Evolutionary conservation across 35 echinoderm and acorn worm species (phyloP), one percentile per base, ranked within the genome.

Genomic region (Ophioderma brevispina): DNA sequence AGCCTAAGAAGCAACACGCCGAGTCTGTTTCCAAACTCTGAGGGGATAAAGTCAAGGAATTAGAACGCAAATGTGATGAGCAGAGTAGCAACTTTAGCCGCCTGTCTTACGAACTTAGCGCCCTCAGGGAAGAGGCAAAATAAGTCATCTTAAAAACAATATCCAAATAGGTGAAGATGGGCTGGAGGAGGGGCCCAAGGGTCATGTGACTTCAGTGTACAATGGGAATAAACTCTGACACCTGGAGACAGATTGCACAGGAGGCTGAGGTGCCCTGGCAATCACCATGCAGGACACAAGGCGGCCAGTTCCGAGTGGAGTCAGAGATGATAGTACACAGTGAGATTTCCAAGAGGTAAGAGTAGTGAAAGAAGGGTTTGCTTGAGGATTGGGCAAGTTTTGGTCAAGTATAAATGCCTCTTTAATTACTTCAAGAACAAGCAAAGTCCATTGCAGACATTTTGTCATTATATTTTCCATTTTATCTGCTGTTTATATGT

Each of bases 21-120:
- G 90, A 92, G 34, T 92, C 94, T 3, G 97, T 99, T 14, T 89
- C 92, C 35, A 85, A 87, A 35, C 91, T 99, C 49, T n/a, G n/a
- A n/a, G 97, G 92, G 50, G 81, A 79, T 75, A 99, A 99, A 89
- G 97, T 99, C 41, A 86, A 90, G 46, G 81, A 99, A 33, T 80
- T 99, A 40, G 97, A 99, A 88, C 83, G 79, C 81, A 92, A 95
- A 82, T 99, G 94, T 59, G 85, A 91, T 37, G 97, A 99, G 64
- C 94, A 95, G 30, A 92, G 93, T 75, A 85, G 50, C 35, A 99
- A 92, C 41, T 95, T 95, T 43, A 90, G 87, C 37, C 84, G 92
- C 11, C 84, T 95, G 0, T 90, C 97, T 18, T 55, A 93, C 25
- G 97, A 99, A 80, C 89, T 99, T 38, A 92, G 87, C 23, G 88